phyloP scores from a whole-genome alignment of 2,888 invertebrate species.

The Iselma pallidipennis region DNA sequence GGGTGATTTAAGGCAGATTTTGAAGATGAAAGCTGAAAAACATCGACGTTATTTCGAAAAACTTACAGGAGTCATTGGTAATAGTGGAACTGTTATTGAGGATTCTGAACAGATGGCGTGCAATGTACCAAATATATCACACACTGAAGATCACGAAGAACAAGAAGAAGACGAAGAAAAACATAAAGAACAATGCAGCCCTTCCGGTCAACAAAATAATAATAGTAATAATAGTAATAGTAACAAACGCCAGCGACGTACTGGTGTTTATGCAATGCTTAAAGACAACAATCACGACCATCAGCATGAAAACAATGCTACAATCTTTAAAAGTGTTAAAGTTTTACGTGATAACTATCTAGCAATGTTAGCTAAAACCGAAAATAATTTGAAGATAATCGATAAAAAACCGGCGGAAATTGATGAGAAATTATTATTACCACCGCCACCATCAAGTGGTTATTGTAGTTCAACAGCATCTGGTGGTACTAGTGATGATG shows the following conservation, averaged over 20 bases:
- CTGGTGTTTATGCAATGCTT: constrained; percentile 46
- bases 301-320: constrained; percentile 27
- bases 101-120: constrained; percentile 35
- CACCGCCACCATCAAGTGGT: constrained; percentile 52
- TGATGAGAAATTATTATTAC: constrained; percentile 38
- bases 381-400: constrained; percentile 25
- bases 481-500: constrained; percentile 50
- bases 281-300: constrained; percentile 7
- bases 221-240: constrained; percentile 6
- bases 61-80: constrained; percentile 30
- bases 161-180: constrained; percentile 16
- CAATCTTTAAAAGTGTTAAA: constrained; percentile 48
- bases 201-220: too few species aligned
- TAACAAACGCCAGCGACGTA: constrained; percentile 45
- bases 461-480: constrained; percentile 51
- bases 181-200: constrained; percentile 26
- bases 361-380: constrained; percentile 47
- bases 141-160: neutral
- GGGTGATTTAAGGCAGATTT: constrained; percentile 39
- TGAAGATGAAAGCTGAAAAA: constrained; percentile 47
- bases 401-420: neutral
- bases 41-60: constrained; percentile 46
- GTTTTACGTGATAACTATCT: constrained; percentile 47
- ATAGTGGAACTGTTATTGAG: neutral
- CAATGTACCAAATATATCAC: constrained; percentile 14